A percentile compares a stretch with the other conserved stretches of the same genome.
Evolutionary conservation across 2,113 vertebrate species (phyloP).

Genomic region (Monarcha castaneiventris): DNA sequence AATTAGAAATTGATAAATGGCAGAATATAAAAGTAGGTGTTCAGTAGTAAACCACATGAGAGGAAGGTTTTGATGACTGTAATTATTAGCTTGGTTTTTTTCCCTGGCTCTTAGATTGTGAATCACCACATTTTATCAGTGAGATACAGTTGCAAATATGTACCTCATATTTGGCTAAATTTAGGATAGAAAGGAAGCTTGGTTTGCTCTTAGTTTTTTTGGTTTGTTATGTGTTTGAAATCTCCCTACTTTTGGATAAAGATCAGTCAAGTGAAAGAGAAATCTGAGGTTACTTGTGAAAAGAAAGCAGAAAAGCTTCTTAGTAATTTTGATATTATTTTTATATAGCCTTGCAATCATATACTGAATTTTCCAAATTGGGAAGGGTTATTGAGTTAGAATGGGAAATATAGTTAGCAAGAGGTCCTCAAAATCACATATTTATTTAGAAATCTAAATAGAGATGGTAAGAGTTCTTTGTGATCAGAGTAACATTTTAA

Average conservation of each 20-base stretch:
- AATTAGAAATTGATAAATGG: slow-evolving; percentile 15
- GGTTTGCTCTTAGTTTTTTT: background rate
- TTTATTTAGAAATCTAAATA: background rate
- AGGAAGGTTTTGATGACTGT: background rate
- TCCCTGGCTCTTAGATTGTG: background rate
- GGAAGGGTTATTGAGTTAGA: background rate
- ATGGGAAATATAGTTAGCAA: background rate
- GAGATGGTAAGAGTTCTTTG: background rate
- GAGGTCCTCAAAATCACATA: background rate
- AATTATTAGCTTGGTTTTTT: slow-evolving; percentile 18
- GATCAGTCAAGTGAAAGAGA: background rate
- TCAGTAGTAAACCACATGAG: background rate
- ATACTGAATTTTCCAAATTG: background rate
- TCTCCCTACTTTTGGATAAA: background rate
- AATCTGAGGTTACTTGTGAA: background rate
- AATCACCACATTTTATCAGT: background rate
- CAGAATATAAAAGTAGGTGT: slow-evolving; percentile 15
- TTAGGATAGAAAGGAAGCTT: background rate
- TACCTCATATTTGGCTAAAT: background rate
- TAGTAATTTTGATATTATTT: background rate
- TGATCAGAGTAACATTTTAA: background rate
- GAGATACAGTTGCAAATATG: background rate
- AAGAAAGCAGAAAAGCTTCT: background rate
- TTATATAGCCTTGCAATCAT: background rate
- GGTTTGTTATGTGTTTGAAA: background rate